These are phyloP conservation scores for Scaeva pyrastri DNA, from an alignment of 2,888 invertebrate genomes.

Conservation along the genomic window DNA sequence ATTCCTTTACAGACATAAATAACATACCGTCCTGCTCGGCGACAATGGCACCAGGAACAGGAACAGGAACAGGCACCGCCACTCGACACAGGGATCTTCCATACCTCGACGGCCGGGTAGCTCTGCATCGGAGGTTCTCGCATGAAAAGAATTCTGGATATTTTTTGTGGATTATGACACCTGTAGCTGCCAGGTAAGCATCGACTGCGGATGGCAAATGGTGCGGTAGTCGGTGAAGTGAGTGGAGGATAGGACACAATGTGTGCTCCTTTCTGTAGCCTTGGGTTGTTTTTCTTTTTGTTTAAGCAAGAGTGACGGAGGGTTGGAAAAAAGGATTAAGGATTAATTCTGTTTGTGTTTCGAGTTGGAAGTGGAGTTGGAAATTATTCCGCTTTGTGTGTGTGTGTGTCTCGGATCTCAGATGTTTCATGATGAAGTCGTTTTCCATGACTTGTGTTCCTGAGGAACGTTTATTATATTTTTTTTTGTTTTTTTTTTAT, in stretches of 20 bases:
- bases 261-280: conserved; percentile 67
- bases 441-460: conserved; percentile 26
- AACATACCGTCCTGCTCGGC: conserved; percentile 75
- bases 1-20: conserved; percentile 78
- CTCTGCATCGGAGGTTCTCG: conserved; percentile 56
- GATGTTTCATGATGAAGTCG: conserved; percentile 35
- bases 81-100: conserved; percentile 40
- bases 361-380: conserved; percentile 16
- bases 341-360: conserved; percentile 73
- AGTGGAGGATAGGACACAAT: conserved; percentile 38
- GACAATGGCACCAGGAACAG: conserved; percentile 20
- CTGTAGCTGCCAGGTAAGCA: conserved; percentile 84
- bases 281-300: conserved; percentile 65
- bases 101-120: conserved; percentile 23
- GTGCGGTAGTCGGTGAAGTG: conserved; percentile 67
- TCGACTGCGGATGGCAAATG: background rate
- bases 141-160: conserved; percentile 78
- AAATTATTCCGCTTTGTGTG: conserved; percentile 18
- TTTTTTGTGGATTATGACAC: conserved; percentile 84
- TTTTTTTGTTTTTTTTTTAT: background rate
- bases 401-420: conserved; percentile 16
- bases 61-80: too few relatives aligned
- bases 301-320: background rate
- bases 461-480: background rate
- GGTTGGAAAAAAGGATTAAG: conserved; percentile 46